These are phyloP conservation scores for Zaprionus kolodkinae DNA, from an alignment of 1,140 invertebrate genomes.

Conservation along the genomic window DNA sequence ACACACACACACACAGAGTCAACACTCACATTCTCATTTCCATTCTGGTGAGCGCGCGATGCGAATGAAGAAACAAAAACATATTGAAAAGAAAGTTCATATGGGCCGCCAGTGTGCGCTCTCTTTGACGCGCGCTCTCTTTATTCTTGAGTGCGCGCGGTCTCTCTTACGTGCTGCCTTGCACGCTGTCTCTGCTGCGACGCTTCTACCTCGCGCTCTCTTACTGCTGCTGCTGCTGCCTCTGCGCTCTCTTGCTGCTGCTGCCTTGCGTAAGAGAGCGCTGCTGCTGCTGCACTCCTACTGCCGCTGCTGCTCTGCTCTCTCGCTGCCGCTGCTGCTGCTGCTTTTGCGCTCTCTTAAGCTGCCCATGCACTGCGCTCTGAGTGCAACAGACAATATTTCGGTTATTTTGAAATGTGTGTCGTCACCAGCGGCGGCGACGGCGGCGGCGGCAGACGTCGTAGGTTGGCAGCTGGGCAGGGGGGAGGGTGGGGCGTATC, in stretches of 20 bases:
- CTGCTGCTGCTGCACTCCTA: too few species aligned
- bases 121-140: constrained; percentile 45
- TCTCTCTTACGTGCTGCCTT: constrained; percentile 12
- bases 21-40: constrained; percentile 42
- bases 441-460: constrained; percentile 31
- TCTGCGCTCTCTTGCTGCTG: constrained; percentile 36
- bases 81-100: constrained; percentile 76
- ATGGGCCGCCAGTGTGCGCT: background rate
- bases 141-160: constrained; percentile 32
- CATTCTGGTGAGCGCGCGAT: constrained; percentile 60
- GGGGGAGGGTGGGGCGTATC: background rate
- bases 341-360: background rate
- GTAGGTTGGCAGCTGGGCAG: background rate
- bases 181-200: too few species aligned
- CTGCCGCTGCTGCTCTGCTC: too few species aligned
- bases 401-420: constrained; percentile 66
- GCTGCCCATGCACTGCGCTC: background rate
- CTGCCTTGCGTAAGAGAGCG: too few species aligned
- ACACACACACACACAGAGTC: constrained; percentile 18
- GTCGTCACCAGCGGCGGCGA: constrained; percentile 64
- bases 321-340: background rate
- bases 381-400: constrained; percentile 54
- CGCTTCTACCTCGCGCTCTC: background rate
- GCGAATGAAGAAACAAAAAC: constrained; percentile 75
- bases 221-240: background rate